Percentiles rank a stretch among this genome's conserved stretches.
Evolutionary conservation across 1,140 invertebrate species (phyloP).

Genomic region (Atta colombica): DNA sequence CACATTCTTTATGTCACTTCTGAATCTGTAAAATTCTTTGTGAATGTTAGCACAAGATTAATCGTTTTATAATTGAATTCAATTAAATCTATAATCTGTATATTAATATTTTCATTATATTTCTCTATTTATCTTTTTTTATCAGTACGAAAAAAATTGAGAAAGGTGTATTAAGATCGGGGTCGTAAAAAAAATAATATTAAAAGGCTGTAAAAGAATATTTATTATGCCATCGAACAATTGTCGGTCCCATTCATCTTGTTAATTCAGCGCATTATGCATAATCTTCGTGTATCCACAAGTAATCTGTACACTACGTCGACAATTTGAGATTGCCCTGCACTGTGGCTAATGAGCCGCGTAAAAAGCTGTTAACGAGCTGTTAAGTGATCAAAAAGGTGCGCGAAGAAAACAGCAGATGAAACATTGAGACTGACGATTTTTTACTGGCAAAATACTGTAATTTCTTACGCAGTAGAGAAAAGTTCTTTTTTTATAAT

Average conservation of each 20-base stretch:
- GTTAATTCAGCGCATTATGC: conserved; percentile 17
- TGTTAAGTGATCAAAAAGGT: conserved; percentile 27
- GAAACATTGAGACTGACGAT: background rate
- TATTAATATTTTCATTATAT: background rate
- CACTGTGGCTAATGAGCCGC: conserved; percentile 20
- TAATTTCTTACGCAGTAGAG: background rate
- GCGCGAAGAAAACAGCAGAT: background rate
- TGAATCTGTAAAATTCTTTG: background rate
- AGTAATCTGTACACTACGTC: conserved; percentile 13
- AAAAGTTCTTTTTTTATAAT: background rate
- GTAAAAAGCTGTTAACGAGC: background rate
- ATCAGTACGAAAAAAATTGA: conserved; percentile 21
- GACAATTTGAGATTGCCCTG: conserved; percentile 13
- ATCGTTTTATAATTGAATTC: background rate
- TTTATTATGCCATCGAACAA: conserved; percentile 64
- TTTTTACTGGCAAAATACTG: background rate
- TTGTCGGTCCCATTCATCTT: conserved; percentile 37
- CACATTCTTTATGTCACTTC: background rate
- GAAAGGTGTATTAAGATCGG: conserved; percentile 48
- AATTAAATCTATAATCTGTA: background rate
- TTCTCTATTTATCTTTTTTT: background rate
- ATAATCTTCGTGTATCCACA: conserved; percentile 31
- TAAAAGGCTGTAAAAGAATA: conserved; percentile 57
- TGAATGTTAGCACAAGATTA: background rate
- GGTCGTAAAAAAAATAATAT: conserved; percentile 59